Base-by-base conservation (phyloP, 2,113 vertebrate species). In the Toxotes chatareus region DNA sequence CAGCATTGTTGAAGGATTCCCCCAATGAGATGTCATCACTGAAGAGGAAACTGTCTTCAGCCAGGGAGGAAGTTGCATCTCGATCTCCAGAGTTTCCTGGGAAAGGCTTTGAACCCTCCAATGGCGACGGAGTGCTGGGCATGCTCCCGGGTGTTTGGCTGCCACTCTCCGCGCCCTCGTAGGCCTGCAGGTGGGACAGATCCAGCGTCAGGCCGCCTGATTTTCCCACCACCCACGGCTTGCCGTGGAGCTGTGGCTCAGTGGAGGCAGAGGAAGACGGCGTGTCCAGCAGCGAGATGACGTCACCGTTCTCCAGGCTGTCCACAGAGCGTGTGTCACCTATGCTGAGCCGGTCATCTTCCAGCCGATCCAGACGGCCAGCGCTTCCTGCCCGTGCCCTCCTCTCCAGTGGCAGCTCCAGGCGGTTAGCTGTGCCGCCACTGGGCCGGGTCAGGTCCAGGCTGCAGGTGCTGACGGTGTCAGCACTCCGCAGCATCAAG, bases 61-160 rank as follows among this genome's bases (percentile, higher is more conserved):
- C 79, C 19, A 94, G 49, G 19, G 90, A 92, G 38, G 92, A 89
- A 6, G 81, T 74, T 44, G 93, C 65, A 4, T 98, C 97, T 69
- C 91, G 95, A 21, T 97, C 96, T 12, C 89, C 86, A 0, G 93
- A 89, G 60, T 32, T 56, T 0, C 95, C 93, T 3, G 95, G 96
- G 84, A 99, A 99, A 0, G 95, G 93, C 36, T 97, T 99, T 0
- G 93, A 82, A 14, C 85, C 93, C 68, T 99, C 98, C 53, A 97
- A 4, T 0, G 98, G 98, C 2, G 98, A 99, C 0, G 98, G 98
- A 0, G 98, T 99, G 89, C 98, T 99, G 73, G 96, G 94, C 89
- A 95, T 84, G 83, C 98, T 99, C 1, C 96, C 98, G 1, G 96
- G 96, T 13, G 96, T 96, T 71, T 96, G 97, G 91, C 94, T 97